Evolutionary conservation across 2,113 vertebrate species (phyloP).

Genomic region (Ochotona curzoniae): DNA sequence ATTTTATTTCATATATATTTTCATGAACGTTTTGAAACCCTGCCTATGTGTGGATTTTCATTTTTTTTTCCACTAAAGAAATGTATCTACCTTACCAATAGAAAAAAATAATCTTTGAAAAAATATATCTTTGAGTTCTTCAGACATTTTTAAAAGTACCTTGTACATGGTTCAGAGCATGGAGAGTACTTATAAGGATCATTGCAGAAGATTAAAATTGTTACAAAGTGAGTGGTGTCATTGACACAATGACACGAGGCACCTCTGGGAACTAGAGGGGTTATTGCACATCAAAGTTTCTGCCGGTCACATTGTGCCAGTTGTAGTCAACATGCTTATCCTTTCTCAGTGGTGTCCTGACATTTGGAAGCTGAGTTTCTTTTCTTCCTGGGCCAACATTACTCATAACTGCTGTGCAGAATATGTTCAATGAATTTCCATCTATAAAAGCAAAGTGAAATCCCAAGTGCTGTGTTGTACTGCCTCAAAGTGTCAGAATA

Average conservation of each 20-base stretch:
- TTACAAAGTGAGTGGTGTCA: neutral
- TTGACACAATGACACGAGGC: slow-evolving; percentile 8
- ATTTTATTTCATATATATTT: too few relatives aligned
- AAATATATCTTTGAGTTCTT: too few relatives aligned
- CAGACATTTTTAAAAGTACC: too few relatives aligned
- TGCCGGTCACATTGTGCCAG: neutral
- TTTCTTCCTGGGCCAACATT: slow-evolving; percentile 55
- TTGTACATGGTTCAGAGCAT: neutral
- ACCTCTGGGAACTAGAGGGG: neutral
- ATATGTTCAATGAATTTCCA: slow-evolving; percentile 57
- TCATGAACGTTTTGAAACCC: too few relatives aligned
- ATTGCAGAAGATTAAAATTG: neutral
- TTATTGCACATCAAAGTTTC: slow-evolving; percentile 1
- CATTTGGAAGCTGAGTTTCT: neutral
- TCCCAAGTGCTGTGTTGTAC: slow-evolving; percentile 8
- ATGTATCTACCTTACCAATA: too few relatives aligned
- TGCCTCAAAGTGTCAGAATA: slow-evolving; percentile 49
- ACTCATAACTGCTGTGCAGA: slow-evolving; percentile 48
- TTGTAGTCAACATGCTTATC: neutral
- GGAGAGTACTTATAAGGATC: neutral
- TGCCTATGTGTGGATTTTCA: too few relatives aligned
- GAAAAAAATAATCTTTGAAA: too few relatives aligned
- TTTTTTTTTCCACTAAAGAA: too few relatives aligned
- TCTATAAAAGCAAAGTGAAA: slow-evolving; percentile 56
- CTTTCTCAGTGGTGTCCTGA: slow-evolving; percentile 58